phyloP scores from a whole-genome alignment of 2,888 invertebrate species.

The Isotomurus palustris region DNA sequence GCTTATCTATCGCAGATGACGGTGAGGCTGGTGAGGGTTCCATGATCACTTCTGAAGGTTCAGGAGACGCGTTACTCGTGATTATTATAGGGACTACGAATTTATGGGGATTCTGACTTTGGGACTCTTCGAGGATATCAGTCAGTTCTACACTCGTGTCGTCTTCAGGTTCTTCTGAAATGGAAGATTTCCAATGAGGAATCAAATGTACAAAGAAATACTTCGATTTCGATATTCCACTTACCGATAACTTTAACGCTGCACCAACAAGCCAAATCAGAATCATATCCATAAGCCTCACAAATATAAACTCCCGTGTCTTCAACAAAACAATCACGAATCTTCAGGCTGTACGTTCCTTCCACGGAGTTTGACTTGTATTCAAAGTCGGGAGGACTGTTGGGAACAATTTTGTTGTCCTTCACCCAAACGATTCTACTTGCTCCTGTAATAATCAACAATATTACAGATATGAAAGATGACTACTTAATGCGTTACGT shows the following conservation, averaged over 20 bases:
- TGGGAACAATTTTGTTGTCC: conserved; percentile 60
- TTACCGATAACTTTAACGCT: conserved; percentile 53
- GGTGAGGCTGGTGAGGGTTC: too few relatives aligned
- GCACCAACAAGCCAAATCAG: conserved; percentile 30
- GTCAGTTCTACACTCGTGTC: conserved; percentile 3
- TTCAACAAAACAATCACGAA: conserved; percentile 60
- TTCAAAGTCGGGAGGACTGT: conserved; percentile 51
- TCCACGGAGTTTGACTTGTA: conserved; percentile 57
- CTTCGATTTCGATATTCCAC: conserved; percentile 19
- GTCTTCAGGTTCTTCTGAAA: conserved; percentile 1
- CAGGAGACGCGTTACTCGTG: background rate
- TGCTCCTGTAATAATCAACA: conserved; percentile 25
- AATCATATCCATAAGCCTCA: conserved; percentile 56
- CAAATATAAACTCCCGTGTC: conserved; percentile 66
- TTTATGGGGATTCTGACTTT: too few relatives aligned
- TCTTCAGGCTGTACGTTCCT: conserved; percentile 56
- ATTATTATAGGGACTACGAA: conserved; percentile 2
- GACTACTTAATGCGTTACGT: too few relatives aligned
- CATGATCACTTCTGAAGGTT: background rate
- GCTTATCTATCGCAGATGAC: background rate
- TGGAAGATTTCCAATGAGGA: background rate
- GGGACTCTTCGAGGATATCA: too few relatives aligned
- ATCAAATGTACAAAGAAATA: background rate
- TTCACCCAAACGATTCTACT: conserved; percentile 60
- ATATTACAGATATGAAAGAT: too few relatives aligned